phyloP scores from a whole-genome alignment of 2,888 invertebrate genomes.

The Teleogryllus oceanicus region DNA sequence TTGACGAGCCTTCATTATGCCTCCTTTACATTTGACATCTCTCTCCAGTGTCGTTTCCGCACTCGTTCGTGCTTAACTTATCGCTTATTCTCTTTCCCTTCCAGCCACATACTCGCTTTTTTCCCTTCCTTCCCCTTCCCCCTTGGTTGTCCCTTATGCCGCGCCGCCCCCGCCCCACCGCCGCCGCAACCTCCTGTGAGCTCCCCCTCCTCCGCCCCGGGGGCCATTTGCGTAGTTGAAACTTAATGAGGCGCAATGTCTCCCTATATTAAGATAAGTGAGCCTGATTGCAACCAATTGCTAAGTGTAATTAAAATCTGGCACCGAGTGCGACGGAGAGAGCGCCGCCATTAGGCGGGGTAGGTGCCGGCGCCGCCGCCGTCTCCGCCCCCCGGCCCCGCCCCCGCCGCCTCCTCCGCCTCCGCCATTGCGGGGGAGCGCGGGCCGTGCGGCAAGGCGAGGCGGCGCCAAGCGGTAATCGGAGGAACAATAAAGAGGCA shows the following conservation, averaged over 20 bases:
- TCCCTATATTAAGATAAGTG: constrained; percentile 34
- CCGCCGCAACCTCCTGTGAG: constrained; percentile 22
- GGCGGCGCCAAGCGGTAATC: constrained; percentile 30
- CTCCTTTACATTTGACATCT: too few relatives aligned
- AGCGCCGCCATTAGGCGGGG: constrained; percentile 25
- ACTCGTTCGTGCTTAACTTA: too few relatives aligned
- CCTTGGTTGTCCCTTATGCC: too few relatives aligned
- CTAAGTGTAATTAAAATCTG: constrained; percentile 37
- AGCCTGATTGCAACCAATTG: constrained; percentile 37
- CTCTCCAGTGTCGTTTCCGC: too few relatives aligned
- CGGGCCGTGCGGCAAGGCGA: constrained; percentile 23
- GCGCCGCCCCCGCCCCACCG: constrained; percentile 18
- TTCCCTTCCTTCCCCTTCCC: too few relatives aligned
- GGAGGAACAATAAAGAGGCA: constrained; percentile 37
- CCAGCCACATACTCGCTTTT: too few relatives aligned
- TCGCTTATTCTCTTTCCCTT: too few relatives aligned
- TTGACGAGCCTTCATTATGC: too few relatives aligned
- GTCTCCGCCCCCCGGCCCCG: constrained; percentile 18
- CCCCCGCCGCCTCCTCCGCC: neutral
- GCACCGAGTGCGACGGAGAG: constrained; percentile 36
- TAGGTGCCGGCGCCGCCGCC: neutral
- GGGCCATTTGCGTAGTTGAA: constrained; percentile 31
- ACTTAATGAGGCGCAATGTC: constrained; percentile 34
- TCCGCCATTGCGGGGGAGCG: neutral
- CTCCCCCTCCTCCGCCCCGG: neutral